These are phyloP conservation scores for Microhierax caerulescens DNA, from an alignment of 2,797 vertebrate species.

Conservation along the genomic window DNA sequence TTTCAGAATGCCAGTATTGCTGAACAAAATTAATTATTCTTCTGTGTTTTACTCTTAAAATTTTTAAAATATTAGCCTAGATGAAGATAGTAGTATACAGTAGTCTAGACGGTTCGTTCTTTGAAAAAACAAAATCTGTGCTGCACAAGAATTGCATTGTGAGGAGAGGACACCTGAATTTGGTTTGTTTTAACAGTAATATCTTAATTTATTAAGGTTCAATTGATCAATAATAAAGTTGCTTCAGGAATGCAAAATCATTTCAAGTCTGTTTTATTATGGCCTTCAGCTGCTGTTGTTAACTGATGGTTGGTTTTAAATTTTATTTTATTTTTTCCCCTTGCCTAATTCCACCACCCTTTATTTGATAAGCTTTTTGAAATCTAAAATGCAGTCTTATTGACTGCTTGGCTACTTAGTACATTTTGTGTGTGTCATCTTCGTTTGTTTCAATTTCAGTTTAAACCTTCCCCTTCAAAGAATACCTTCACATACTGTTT, in stretches of 20 bases:
- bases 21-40: constrained; percentile 46
- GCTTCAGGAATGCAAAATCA: neutral
- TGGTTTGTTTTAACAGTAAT: neutral
- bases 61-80: constrained; percentile 14
- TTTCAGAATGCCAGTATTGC: constrained; percentile 52
- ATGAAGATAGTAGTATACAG: neutral
- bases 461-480: neutral
- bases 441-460: neutral
- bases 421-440: neutral
- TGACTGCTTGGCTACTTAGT: neutral
- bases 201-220: neutral
- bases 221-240: neutral
- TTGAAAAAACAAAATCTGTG: constrained; percentile 7
- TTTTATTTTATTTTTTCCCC: neutral
- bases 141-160: neutral
- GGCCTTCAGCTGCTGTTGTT: neutral
- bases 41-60: constrained; percentile 25
- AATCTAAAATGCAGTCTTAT: neutral
- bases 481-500: neutral
- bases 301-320: neutral
- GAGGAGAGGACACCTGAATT: neutral
- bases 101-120: neutral
- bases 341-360: neutral
- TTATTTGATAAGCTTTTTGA: neutral
- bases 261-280: neutral